Conservation (phyloP, 2,888 invertebrate species). For the Mesopsocus fuscifrons region DNA sequence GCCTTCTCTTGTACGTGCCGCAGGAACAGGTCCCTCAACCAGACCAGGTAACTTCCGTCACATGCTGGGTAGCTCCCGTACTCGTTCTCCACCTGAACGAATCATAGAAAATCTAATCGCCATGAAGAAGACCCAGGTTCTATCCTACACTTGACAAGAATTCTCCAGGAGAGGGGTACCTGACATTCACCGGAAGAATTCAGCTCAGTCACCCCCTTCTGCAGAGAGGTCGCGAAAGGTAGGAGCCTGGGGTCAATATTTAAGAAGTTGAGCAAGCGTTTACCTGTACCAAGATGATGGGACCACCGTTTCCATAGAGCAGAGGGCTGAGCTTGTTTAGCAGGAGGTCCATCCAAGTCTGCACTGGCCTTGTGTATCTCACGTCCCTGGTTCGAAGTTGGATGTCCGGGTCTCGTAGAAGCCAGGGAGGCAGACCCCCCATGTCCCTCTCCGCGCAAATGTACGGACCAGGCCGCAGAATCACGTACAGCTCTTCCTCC, state of each 20-base stretch:
- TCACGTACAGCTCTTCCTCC: constrained; percentile 28
- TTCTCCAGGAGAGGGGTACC: too few relatives aligned
- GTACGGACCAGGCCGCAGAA: constrained; percentile 32
- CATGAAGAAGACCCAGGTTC: too few relatives aligned
- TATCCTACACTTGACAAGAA: too few relatives aligned
- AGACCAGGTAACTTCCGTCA: constrained; percentile 45
- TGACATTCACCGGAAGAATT: too few relatives aligned
- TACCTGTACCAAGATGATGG: constrained; percentile 72
- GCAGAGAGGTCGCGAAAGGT: too few relatives aligned
- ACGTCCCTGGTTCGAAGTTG: constrained; percentile 41
- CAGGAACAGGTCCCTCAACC: constrained; percentile 42
- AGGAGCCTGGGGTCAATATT: too few relatives aligned
- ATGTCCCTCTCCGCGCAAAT: constrained; percentile 34
- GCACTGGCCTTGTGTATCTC: constrained; percentile 33
- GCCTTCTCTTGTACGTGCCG: constrained; percentile 40
- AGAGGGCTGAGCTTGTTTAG: constrained; percentile 29
- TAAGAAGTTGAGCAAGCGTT: too few relatives aligned
- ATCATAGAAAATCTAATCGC: too few relatives aligned
- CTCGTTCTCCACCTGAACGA: constrained; percentile 65
- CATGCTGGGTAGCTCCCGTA: constrained; percentile 68
- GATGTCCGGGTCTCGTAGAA: constrained; percentile 29
- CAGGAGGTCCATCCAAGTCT: constrained; percentile 30
- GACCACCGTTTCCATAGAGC: constrained; percentile 55
- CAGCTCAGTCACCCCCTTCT: too few relatives aligned
- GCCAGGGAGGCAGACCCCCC: constrained; percentile 42